Percentiles rank a stretch among this genome's conserved stretches.
Evolutionary conservation across 2,888 invertebrate genomes (phyloP).

Genomic region (Lysandra coridon): DNA sequence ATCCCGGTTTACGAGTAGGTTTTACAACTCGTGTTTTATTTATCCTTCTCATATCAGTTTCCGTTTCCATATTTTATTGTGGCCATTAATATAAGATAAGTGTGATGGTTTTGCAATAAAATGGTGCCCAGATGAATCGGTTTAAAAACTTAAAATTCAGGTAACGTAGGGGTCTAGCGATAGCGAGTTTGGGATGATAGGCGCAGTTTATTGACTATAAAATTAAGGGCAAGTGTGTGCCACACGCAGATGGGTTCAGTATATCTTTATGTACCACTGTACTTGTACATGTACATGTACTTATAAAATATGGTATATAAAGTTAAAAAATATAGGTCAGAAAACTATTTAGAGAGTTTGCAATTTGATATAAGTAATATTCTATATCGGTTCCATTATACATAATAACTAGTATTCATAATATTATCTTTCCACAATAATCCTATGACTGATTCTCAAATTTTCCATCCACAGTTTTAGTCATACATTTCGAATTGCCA

Average conservation of each 20-base stretch:
- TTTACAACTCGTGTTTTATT: constrained; percentile 37
- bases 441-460: too few species aligned
- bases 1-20: constrained; percentile 32
- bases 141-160: constrained; percentile 25
- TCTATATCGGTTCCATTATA: too few species aligned
- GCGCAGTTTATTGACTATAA: constrained; percentile 14
- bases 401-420: too few species aligned
- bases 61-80: constrained; percentile 36
- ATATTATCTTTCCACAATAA: too few species aligned
- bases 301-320: too few species aligned
- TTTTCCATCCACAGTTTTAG: too few species aligned
- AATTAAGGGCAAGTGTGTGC: not conserved
- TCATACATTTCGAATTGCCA: too few species aligned
- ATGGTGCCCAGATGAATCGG: constrained; percentile 3
- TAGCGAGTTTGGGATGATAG: constrained; percentile 2
- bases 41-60: constrained; percentile 35
- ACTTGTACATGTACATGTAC: too few species aligned
- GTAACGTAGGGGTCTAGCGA: constrained; percentile 1
- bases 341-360: not conserved
- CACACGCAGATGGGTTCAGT: not conserved
- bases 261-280: not conserved
- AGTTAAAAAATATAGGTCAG: not conserved
- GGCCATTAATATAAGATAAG: constrained; percentile 26
- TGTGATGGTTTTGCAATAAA: constrained; percentile 27
- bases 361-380: too few species aligned